These are phyloP conservation scores for Protaetia brevitarsis DNA, from an alignment of 1,140 invertebrate species.

Conservation along the genomic window DNA sequence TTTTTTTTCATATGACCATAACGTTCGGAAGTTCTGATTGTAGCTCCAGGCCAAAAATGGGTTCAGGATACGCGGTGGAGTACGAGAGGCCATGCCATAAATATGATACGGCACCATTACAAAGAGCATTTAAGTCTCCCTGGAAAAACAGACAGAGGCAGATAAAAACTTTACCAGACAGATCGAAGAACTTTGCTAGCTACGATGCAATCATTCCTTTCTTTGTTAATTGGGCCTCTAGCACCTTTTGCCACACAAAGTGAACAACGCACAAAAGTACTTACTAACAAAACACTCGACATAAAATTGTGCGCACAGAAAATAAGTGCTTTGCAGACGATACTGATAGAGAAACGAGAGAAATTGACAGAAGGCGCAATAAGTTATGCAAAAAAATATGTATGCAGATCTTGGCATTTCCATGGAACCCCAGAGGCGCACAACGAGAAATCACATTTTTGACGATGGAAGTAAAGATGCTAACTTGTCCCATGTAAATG, in stretches of 20 bases:
- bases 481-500: background rate
- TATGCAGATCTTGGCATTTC: slow-evolving; percentile 8
- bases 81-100: too few relatives aligned
- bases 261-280: slow-evolving; percentile 30
- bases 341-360: slow-evolving; percentile 13
- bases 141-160: too few relatives aligned
- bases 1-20: too few relatives aligned
- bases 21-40: too few relatives aligned
- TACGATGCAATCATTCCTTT: slow-evolving; percentile 28
- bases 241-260: slow-evolving; percentile 25
- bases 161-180: too few relatives aligned
- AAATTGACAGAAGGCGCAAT: background rate
- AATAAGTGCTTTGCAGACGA: background rate
- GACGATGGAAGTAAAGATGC: background rate
- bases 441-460: background rate
- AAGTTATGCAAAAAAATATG: background rate
- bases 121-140: too few relatives aligned
- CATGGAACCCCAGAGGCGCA: slow-evolving; percentile 1
- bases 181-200: slow-evolving; percentile 28
- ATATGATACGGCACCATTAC: too few relatives aligned
- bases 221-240: too few relatives aligned
- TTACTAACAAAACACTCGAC: slow-evolving; percentile 19
- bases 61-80: too few relatives aligned
- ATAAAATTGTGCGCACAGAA: background rate
- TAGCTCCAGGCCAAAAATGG: too few relatives aligned